Percentiles rank a stretch among this genome's conserved stretches.
Conservation (phyloP, 2,888 invertebrate genomes). For the Heliconius ismenius region DNA sequence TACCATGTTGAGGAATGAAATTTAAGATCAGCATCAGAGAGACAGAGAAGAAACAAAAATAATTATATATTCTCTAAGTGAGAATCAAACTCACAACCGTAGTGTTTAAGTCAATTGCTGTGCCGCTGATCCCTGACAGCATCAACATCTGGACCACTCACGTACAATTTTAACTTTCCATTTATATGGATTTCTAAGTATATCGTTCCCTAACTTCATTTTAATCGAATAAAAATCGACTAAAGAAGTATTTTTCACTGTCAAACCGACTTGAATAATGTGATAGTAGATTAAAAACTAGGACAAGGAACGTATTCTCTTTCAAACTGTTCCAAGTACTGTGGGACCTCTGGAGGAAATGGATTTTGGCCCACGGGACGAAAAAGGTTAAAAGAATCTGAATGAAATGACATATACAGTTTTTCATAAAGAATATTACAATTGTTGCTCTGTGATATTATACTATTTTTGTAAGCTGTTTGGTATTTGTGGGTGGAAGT, state of each 20-base stretch:
- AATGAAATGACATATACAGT: background rate
- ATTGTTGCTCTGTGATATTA: background rate
- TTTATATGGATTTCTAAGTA: slow-evolving; percentile 1
- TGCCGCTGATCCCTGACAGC: background rate
- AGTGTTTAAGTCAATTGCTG: background rate
- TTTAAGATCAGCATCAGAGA: background rate
- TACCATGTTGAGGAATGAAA: background rate
- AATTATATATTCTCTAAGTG: background rate
- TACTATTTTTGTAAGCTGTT: background rate
- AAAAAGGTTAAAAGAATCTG: slow-evolving; percentile 15
- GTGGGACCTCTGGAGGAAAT: slow-evolving; percentile 30
- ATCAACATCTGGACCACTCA: background rate
- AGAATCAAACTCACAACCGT: background rate
- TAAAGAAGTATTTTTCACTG: slow-evolving; percentile 35
- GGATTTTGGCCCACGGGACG: slow-evolving; percentile 21
- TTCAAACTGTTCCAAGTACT: slow-evolving; percentile 23
- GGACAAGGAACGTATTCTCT: slow-evolving; percentile 20
- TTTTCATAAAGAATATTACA: slow-evolving; percentile 10
- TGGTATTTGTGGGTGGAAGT: background rate
- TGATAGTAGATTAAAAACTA: slow-evolving; percentile 31
- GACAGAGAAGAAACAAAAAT: background rate
- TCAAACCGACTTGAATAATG: slow-evolving; percentile 36
- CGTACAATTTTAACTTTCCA: background rate
- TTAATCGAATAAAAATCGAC: slow-evolving; percentile 16
- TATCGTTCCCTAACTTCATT: background rate